Evolutionary conservation across 2,888 invertebrate species (phyloP).

Genomic region (Mycalesis mineus): DNA sequence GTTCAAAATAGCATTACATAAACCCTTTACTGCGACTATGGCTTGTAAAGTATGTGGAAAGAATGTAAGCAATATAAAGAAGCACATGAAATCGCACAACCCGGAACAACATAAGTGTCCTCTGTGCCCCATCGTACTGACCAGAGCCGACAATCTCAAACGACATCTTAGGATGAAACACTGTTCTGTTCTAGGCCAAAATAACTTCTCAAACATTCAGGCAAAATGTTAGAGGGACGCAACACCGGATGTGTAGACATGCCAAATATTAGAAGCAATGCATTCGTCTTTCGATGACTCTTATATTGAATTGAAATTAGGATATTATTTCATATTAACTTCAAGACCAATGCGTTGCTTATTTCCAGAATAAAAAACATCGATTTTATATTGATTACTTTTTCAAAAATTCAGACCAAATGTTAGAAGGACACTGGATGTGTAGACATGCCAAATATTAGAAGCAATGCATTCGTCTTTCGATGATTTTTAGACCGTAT

Average conservation of each 20-base stretch:
- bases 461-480: slow-evolving; percentile 8
- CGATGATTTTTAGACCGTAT: not conserved
- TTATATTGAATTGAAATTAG: not conserved
- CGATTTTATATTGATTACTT: slow-evolving; percentile 35
- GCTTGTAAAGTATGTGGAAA: slow-evolving; percentile 81
- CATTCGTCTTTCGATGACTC: slow-evolving; percentile 3
- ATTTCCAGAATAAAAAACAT: not conserved
- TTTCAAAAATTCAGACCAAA: slow-evolving; percentile 61
- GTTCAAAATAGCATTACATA: slow-evolving; percentile 54
- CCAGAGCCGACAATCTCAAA: slow-evolving; percentile 83
- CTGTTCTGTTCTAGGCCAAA: slow-evolving; percentile 58
- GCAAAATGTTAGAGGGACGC: slow-evolving; percentile 45
- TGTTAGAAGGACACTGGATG: slow-evolving; percentile 36
- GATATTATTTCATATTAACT: not conserved
- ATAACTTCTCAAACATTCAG: slow-evolving; percentile 62
- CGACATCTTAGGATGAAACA: slow-evolving; percentile 82
- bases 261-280: slow-evolving; percentile 17
- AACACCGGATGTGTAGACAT: slow-evolving; percentile 11
- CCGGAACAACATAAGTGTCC: slow-evolving; percentile 81
- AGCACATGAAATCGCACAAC: slow-evolving; percentile 82
- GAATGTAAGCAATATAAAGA: slow-evolving; percentile 82
- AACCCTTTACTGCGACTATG: slow-evolving; percentile 61
- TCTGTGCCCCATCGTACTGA: slow-evolving; percentile 79
- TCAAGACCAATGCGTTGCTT: slow-evolving; percentile 7
- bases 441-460: slow-evolving; percentile 20